Evolutionary conservation across 2,888 invertebrate genomes (phyloP), one percentile per base, ranked within the genome.

Genomic region (Dorcus parallelipipedus): DNA sequence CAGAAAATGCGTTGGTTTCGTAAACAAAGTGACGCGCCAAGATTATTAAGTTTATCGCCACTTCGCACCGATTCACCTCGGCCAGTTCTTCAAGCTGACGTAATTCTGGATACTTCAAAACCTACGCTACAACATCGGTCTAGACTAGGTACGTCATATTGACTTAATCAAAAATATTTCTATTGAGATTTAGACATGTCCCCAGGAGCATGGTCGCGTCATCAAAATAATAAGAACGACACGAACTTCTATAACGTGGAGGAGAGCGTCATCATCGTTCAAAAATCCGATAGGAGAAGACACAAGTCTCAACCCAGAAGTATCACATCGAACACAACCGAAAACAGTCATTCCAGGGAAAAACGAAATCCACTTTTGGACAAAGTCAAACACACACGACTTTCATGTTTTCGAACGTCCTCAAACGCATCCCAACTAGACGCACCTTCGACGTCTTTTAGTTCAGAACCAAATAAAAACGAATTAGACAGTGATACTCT

Each of bases 1-100:
- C 55, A 66, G 62, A 75, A 75, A 70, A 88, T 88, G 88, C 86
- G 87, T 81, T 88, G 88, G 88, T 88, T 88, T 81, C 85, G 83
- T 63, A 81, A 80, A 77, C 78, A 80, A 67, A 85, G 85, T 73
- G 86, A 84, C 78, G 82, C 87, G 74, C 88, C 88, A 69, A 82
- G 86, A 78, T 82, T 88, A 72, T 81, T 88, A 64, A 87, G 87
- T 77, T 82, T 88, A 62, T 86, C 88, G 64, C 86, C 87, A 40
- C 73, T 83, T 56, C 75, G 81, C 67, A 83, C 80, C 67, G 78
- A 82, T 69, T 81, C 84, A 73, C 74, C 77, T 47, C 55, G 51
- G 23, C 49, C 51, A 26, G 55, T 55, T 48, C 54, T 58, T 45
- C 52, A 39, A 54, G 60, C 58, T 42, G 49, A 59, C 49, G 58